phyloP scores from a whole-genome alignment of 2,888 invertebrate species.

The Entomobrya multifasciata region DNA sequence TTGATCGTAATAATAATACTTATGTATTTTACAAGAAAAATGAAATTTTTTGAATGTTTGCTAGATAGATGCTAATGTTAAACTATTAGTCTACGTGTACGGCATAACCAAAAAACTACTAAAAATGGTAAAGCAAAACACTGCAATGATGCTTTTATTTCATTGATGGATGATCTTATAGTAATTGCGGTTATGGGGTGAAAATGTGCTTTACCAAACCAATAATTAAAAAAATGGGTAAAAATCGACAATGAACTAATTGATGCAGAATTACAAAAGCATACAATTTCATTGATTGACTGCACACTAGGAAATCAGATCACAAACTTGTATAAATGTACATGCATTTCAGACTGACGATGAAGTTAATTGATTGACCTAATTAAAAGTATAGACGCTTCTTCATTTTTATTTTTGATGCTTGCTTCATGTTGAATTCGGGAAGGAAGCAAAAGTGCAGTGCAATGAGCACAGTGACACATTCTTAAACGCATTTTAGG shows the following conservation, averaged over 20 bases:
- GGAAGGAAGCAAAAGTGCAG: slow-evolving; percentile 27
- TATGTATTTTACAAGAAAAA: slow-evolving; percentile 1
- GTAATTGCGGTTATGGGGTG: no score
- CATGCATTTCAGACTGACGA: background rate
- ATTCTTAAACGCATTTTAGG: background rate
- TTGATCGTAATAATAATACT: no score
- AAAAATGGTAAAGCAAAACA: background rate
- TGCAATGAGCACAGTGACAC: slow-evolving; percentile 18
- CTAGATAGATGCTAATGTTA: no score
- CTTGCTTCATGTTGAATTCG: no score
- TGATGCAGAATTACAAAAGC: background rate
- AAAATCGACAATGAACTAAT: background rate
- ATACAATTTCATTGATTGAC: background rate
- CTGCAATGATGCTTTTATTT: background rate
- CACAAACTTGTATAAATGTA: no score
- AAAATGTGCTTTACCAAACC: no score
- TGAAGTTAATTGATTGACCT: slow-evolving; percentile 33
- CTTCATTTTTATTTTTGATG: slow-evolving; percentile 19
- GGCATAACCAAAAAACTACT: no score
- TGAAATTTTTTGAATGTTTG: background rate
- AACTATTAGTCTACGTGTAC: no score
- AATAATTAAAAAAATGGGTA: background rate
- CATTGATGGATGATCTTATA: no score
- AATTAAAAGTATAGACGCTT: slow-evolving; percentile 33
- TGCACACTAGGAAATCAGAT: background rate